Evolutionary conservation across 2,113 vertebrate genomes (phyloP), one percentile per base, ranked within the genome.

Genomic region (Nipponia nippon): DNA sequence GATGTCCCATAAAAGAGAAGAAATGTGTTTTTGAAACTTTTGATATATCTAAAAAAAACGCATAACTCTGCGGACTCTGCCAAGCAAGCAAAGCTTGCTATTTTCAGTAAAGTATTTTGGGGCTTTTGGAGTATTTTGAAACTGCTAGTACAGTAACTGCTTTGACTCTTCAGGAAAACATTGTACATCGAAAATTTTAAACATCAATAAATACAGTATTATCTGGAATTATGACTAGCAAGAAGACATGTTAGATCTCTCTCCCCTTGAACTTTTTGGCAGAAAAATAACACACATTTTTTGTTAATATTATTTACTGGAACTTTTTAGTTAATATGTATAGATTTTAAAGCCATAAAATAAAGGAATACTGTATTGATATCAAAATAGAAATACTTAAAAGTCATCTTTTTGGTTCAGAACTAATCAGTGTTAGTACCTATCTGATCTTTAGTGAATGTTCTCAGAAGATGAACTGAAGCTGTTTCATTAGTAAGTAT

Each of bases 101-200:
- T 96, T 97, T 95, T 95, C 80, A 71, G 77, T 71, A 63, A 94
- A 93, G 34, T 80, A 80, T 95, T 96, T 92, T 79, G 4, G 52
- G 63, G 38, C 26, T 75, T 85, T 78, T 91, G 21, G n/a, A 67
- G 27, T 82, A 56, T 90, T 94, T 95, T 81, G 73, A 87, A 94
- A 63, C 36, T 91, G 34, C 27, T 94, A 34, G 18, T 66, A 58
- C 1, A 7, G 56, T 92, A 84, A 79, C 61, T 91, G 30, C 36
- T 84, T 55, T 89, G 65, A 40, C 42, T 84, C 1, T 71, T 95
- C 40, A 56, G 44, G 27, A 87, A 76, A 87, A 70, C 15, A 52
- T 75, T 49, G 27, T 81, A 67, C 6, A 47, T 63, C 26, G 36
- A 46, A 42, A 49, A 70, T 66, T 95, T 66, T 77, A 83, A 80